Conservation (phyloP, 2,113 vertebrate genomes). For the Trinectes maculatus region DNA sequence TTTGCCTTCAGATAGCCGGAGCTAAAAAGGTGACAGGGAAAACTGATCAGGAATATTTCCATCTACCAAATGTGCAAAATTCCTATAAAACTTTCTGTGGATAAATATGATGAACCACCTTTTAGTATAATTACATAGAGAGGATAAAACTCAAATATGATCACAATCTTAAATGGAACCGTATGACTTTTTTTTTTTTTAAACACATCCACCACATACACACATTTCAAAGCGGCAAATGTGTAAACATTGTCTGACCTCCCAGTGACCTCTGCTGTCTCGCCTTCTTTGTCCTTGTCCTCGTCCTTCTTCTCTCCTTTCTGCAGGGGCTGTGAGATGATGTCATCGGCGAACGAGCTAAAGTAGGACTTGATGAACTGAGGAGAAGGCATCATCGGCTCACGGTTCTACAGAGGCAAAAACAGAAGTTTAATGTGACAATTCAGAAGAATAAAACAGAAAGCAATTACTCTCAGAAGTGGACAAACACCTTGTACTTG, state of each 20-base stretch:
- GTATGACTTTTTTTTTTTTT: no score
- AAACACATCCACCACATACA: no score
- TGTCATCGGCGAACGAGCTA: slow-evolving; percentile 98
- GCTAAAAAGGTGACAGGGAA: slow-evolving; percentile 53
- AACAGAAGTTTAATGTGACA: background rate
- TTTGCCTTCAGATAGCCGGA: slow-evolving; percentile 97
- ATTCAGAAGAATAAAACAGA: background rate
- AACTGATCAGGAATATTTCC: background rate
- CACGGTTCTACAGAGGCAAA: slow-evolving; percentile 87
- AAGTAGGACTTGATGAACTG: slow-evolving; percentile 99
- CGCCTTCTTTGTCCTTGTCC: slow-evolving; percentile 98
- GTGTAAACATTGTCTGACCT: no score
- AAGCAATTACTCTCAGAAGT: background rate
- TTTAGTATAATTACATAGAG: background rate
- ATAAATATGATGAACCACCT: background rate
- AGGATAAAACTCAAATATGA: no score
- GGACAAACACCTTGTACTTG: slow-evolving; percentile 92
- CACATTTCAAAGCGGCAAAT: no score
- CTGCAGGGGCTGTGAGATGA: slow-evolving; percentile 96
- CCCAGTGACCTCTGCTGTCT: slow-evolving; percentile 91
- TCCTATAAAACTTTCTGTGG: background rate
- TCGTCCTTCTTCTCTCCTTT: slow-evolving; percentile 98
- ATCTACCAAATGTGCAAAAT: no score
- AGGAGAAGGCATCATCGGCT: slow-evolving; percentile 98
- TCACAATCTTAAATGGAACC: no score